Evolutionary conservation across 2,888 invertebrate genomes (phyloP).

Genomic region (Brenthis ino): DNA sequence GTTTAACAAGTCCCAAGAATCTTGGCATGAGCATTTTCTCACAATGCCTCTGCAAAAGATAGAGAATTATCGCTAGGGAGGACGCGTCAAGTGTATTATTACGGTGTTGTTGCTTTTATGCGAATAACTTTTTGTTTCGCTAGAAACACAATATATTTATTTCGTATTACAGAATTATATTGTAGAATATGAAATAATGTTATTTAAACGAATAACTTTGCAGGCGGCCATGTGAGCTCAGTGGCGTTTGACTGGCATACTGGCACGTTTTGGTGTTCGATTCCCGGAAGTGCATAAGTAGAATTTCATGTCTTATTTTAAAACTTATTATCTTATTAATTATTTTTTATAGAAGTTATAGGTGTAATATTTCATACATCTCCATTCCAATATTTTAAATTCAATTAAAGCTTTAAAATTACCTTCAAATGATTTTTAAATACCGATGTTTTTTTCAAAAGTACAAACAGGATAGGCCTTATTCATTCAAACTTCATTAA

Average conservation of each 20-base stretch:
- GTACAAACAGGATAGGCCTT: constrained; percentile 1
- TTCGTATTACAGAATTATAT: background rate
- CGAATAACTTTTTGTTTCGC: constrained; percentile 11
- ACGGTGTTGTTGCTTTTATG: constrained; percentile 10
- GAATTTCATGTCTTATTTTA: too few relatives aligned
- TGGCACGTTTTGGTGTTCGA: too few relatives aligned
- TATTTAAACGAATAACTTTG: too few relatives aligned
- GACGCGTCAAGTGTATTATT: constrained; percentile 16
- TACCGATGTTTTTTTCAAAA: background rate
- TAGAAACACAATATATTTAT: background rate
- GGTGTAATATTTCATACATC: too few relatives aligned
- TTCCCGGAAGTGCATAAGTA: too few relatives aligned
- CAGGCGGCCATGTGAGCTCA: too few relatives aligned
- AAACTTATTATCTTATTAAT: too few relatives aligned
- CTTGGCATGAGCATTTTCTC: constrained; percentile 29
- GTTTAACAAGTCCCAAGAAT: constrained; percentile 39
- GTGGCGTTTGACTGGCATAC: too few relatives aligned
- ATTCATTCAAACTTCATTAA: constrained; percentile 8
- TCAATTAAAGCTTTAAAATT: background rate
- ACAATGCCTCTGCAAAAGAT: constrained; percentile 24
- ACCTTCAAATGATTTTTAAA: background rate
- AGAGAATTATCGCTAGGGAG: constrained; percentile 19
- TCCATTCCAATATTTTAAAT: background rate
- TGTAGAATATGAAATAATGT: background rate
- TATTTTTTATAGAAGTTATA: too few relatives aligned